Percentiles rank a stretch among this genome's conserved stretches.
These are phyloP conservation scores for Ricordea florida DNA, from an alignment of 92 coral and sea anemone genomes.

Conservation along the genomic window DNA sequence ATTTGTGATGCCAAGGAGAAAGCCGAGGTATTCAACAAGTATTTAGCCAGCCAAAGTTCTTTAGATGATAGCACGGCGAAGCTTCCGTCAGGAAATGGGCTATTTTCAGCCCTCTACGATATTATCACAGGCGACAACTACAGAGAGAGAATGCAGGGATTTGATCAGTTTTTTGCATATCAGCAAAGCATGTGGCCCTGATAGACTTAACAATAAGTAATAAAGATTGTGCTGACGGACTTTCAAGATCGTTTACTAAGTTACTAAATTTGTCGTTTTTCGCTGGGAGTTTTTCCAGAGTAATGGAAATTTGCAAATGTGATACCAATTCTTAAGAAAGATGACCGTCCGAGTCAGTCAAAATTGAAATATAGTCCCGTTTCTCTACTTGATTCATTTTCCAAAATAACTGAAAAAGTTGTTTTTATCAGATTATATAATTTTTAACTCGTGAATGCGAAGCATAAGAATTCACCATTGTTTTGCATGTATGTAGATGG, in stretches of 20 bases:
- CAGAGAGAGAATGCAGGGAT: not conserved
- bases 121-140: not conserved
- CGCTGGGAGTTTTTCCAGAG: no score
- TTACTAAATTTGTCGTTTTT: no score
- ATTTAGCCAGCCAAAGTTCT: constrained; percentile 33
- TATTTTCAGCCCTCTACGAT: not conserved
- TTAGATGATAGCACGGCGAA: not conserved
- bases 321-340: not conserved
- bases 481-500: no score
- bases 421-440: no score
- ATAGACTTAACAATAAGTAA: not conserved
- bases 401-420: no score
- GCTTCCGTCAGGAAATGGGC: not conserved
- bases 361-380: no score
- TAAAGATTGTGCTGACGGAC: not conserved
- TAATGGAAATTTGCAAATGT: not conserved
- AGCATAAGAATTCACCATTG: no score
- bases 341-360: not conserved
- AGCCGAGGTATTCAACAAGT: constrained; percentile 61
- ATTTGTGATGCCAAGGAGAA: constrained; percentile 60
- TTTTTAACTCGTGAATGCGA: no score
- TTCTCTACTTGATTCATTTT: no score
- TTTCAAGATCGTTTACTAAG: not conserved
- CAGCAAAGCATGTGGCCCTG: constrained; percentile 5
- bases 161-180: not conserved